These are phyloP conservation scores for Ischnura elegans DNA, from an alignment of 2,888 invertebrate genomes.

Conservation along the genomic window DNA sequence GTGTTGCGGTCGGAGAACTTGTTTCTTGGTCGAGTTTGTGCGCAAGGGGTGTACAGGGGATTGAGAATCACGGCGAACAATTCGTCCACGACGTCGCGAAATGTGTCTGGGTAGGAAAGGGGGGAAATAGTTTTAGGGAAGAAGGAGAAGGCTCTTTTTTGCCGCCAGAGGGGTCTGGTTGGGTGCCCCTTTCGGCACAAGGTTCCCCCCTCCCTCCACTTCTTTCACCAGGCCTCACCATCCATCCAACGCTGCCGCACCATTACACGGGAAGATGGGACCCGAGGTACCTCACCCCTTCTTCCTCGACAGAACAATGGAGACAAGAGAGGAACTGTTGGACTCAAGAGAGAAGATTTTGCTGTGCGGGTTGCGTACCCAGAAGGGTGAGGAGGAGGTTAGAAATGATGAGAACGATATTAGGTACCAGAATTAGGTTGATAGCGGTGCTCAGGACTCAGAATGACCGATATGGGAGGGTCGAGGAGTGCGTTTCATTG, in stretches of 20 bases:
- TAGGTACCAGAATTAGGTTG: no score
- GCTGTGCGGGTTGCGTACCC: not conserved
- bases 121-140: not conserved
- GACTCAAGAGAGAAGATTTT: not conserved
- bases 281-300: not conserved
- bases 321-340: not conserved
- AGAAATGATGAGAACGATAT: not conserved
- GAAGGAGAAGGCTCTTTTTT: not conserved
- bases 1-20: no score
- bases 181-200: not conserved
- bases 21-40: not conserved
- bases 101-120: not conserved
- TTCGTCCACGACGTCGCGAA: not conserved
- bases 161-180: not conserved
- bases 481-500: not conserved
- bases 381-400: not conserved
- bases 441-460: not conserved
- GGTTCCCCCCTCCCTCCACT: not conserved
- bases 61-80: not conserved
- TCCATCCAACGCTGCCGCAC: slow-evolving; percentile 41
- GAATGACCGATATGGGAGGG: not conserved
- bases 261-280: slow-evolving; percentile 56
- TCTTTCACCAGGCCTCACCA: not conserved
- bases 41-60: not conserved
- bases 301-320: slow-evolving; percentile 47